phyloP scores from a whole-genome alignment of 2,113 vertebrate genomes.

The Apaloderma vittatum region DNA sequence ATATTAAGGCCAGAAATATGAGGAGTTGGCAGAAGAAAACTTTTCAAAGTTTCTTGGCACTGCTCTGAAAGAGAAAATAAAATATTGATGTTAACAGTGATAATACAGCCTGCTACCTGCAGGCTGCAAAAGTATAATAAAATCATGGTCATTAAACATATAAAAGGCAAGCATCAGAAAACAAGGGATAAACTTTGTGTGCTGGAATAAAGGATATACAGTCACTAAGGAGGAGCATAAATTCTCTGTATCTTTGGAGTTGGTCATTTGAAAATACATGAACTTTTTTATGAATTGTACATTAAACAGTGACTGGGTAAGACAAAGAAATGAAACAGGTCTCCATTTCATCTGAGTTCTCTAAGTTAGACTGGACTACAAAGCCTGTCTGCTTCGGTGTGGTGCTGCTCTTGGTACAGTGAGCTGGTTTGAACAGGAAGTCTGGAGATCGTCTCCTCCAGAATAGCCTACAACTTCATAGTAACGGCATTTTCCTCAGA shows the following conservation, averaged over 20 bases:
- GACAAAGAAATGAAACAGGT: conserved; percentile 69
- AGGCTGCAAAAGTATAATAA: neutral
- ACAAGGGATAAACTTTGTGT: neutral
- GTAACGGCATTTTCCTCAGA: neutral
- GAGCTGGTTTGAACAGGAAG: conserved; percentile 58
- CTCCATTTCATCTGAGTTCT: conserved; percentile 36
- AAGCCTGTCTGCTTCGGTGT: conserved; percentile 48
- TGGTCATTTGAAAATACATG: neutral
- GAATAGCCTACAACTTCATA: neutral
- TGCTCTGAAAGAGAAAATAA: neutral
- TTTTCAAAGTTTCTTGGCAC: neutral
- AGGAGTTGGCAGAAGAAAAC: neutral
- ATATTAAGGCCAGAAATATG: neutral
- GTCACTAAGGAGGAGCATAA: neutral
- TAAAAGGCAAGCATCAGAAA: neutral
- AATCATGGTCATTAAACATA: neutral
- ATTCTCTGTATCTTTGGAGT: neutral
- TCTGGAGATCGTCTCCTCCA: conserved; percentile 67
- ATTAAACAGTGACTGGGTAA: conserved; percentile 51
- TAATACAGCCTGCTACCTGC: neutral
- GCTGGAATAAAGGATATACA: neutral
- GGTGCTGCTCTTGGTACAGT: conserved; percentile 20
- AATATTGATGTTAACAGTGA: neutral
- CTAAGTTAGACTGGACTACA: conserved; percentile 33
- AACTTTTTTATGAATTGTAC: conserved; percentile 51